Base-by-base conservation (phyloP, 2,113 vertebrate genomes). In the Myotis brandtii region DNA sequence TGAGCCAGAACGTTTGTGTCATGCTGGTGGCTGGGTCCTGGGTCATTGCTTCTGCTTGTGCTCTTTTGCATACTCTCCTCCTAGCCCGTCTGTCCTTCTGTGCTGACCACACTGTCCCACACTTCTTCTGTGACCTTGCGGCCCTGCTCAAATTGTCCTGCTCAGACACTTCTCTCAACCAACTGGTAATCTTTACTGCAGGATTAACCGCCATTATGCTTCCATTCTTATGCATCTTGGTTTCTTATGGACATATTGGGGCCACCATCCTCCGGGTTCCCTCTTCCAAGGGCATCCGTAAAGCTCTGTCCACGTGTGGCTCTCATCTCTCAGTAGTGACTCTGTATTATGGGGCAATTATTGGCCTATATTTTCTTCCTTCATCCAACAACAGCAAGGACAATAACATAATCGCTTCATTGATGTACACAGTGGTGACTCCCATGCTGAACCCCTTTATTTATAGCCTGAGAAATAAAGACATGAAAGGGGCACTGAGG, bases 311-410 rank as follows among this genome's bases (percentile, higher is more conserved):
- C 72, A 98, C 97, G 1, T 97, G 98, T 56, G 95, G 96, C 0
- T 98, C 98, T 43, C 98, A 98, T 75, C 95, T 98, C 5, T 97
- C 95, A 14, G 95, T 98, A 70, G 97, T 98, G 37, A 86, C 91
- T 76, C 93, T 98, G 18, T 98, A 97, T 52, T 98, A 97, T 23
- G 97, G 96, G 14, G 66, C 97, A 37, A 96, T 98, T 83, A 89
- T 97, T 46, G 97, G 95, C 13, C 91, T 97, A 4, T 98, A 98
- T 46, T 96, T 98, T 43, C 88, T 97, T 73, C 97, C 97, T 1
- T 86, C 94, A 4, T 80, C 96, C 5, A 93, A 23, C 20, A 93
- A 13, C 54, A 91, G 84, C 34, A 85, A 76, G 17, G 48, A 67
- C 17, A 94, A 95, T 9, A 95, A 97, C 1, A 79, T 96, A 32